Percentiles rank a stretch among this genome's conserved stretches.
phyloP scores from a whole-genome alignment of 2,888 invertebrate species.

The Thysanoteuthis rhombus region DNA sequence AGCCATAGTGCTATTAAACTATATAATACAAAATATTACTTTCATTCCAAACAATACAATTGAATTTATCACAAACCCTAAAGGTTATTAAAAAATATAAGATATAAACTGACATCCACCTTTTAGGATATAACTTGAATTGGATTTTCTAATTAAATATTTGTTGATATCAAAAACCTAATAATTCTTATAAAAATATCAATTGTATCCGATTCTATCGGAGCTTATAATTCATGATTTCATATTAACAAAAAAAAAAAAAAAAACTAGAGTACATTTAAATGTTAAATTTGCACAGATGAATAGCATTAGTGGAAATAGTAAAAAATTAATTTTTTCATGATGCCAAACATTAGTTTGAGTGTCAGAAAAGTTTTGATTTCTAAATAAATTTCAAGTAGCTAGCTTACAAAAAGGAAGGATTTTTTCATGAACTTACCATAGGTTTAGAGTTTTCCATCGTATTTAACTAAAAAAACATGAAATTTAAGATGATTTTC shows the following conservation, averaged over 20 bases:
- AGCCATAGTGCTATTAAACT: constrained; percentile 14
- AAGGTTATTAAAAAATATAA: not conserved
- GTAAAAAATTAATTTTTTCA: not conserved
- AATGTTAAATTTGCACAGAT: not conserved
- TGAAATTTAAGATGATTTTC: not conserved
- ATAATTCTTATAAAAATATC: too few species aligned
- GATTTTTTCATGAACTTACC: not conserved
- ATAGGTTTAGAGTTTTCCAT: constrained; percentile 12
- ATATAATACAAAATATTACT: not conserved
- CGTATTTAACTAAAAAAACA: constrained; percentile 12
- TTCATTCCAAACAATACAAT: not conserved
- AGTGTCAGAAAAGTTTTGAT: not conserved
- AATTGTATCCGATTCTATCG: not conserved
- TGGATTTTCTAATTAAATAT: too few species aligned
- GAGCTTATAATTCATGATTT: not conserved
- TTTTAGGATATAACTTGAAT: too few species aligned
- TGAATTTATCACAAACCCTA: not conserved
- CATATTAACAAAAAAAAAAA: too few species aligned
- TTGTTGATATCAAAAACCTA: too few species aligned
- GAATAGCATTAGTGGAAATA: not conserved
- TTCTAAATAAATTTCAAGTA: not conserved
- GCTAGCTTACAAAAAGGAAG: not conserved
- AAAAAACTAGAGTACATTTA: not conserved
- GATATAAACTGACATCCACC: not conserved
- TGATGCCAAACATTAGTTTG: constrained; percentile 12